Evolutionary conservation across 2,888 invertebrate genomes (phyloP), one percentile per base, ranked within the genome.

Genomic region (Philereme vetulata): DNA sequence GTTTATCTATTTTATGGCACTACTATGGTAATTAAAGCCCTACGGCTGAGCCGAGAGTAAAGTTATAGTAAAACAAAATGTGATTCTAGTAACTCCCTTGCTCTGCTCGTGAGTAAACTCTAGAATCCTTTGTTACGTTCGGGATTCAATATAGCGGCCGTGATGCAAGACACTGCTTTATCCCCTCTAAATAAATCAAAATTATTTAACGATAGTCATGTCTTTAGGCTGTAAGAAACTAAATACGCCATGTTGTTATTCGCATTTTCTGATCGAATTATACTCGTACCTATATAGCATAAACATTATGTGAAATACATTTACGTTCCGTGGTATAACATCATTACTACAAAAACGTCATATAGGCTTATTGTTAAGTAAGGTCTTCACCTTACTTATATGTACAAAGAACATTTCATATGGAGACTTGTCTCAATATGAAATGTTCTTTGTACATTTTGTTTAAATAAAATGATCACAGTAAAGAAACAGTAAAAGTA

Each of bases 291-390:
- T n/a, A n/a, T 32, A 57, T 43, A 51, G 45, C 56, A 46, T 50
- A 10, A 45, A 56, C 46, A 45, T 50, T 56, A 55, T 59, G 36
- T 50, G 33, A 55, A 60, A 54, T 55, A 47, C 54, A 60, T 55
- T 60, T 60, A 51, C 42, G 51, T 60, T 55, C 9, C 56, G 56
- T 56, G 60, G 51, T 60, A 48, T 9, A 56, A 60, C 48, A 51
- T 60, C 55, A 38, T 56, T 52, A 60, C 47, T 32, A 7, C 48
- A 7, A n/a, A 45, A 49, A 51, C 51, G 60, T 60, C 60, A 56
- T 56, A 60, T n/a, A n/a, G n/a, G n/a, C n/a, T n/a, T n/a, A n/a
- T n/a, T n/a, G n/a, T n/a, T n/a, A n/a, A n/a, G n/a, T n/a, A n/a
- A n/a, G n/a, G n/a, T n/a, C n/a, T n/a, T n/a, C n/a, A n/a, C n/a